phyloP scores from a whole-genome alignment of 2,888 invertebrate species.

The Syritta pipiens region DNA sequence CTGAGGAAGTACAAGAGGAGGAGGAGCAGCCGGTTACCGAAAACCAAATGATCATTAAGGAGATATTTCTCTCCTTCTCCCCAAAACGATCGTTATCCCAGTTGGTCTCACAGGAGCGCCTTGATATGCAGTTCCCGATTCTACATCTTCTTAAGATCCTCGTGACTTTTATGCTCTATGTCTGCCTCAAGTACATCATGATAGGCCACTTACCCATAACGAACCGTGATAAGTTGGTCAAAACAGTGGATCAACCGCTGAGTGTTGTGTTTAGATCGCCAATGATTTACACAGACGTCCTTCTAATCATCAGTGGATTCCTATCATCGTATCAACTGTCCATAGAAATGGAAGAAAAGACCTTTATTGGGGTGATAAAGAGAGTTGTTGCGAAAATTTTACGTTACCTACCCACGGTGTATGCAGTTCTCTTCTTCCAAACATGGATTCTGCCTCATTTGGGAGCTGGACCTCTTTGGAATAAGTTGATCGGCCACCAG shows the following conservation, averaged over 20 bases:
- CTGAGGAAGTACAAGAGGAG: constrained; percentile 2
- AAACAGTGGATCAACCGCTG: constrained; percentile 81
- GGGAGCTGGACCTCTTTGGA: constrained; percentile 85
- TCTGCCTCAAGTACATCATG: constrained; percentile 85
- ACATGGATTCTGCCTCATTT: constrained; percentile 84
- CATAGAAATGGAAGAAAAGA: constrained; percentile 80
- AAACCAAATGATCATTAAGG: constrained; percentile 31
- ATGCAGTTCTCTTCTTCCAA: constrained; percentile 84
- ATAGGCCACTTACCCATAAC: constrained; percentile 83
- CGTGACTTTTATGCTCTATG: constrained; percentile 83
- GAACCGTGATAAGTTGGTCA: constrained; percentile 80
- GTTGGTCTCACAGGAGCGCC: constrained; percentile 81
- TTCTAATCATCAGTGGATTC: constrained; percentile 84
- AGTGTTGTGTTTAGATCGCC: constrained; percentile 83
- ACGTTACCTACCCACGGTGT: constrained; percentile 84
- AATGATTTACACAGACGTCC: constrained; percentile 84
- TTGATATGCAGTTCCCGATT: constrained; percentile 82
- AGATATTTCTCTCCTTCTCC: constrained; percentile 82
- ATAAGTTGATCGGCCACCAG: constrained; percentile 82
- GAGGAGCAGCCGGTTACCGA: constrained; percentile 7
- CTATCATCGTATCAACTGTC: constrained; percentile 83
- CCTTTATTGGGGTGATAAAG: constrained; percentile 82
- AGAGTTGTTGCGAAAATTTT: constrained; percentile 82
- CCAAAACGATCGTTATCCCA: constrained; percentile 83
- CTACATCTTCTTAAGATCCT: constrained; percentile 86